Conservation (phyloP, 2,113 vertebrate genomes). For the Manacus vitellinus region DNA sequence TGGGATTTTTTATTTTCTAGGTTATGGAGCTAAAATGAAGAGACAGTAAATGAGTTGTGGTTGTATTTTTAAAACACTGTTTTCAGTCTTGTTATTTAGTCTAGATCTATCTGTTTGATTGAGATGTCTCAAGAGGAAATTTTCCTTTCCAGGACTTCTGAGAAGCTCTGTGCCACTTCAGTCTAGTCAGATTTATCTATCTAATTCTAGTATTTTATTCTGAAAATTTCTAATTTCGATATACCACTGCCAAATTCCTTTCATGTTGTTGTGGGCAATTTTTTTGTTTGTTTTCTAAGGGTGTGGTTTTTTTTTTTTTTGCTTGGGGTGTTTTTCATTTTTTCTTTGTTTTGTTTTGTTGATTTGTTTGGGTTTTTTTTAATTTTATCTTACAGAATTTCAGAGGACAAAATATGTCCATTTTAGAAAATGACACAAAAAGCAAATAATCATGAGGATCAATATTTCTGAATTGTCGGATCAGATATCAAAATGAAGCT, state of each 20-base stretch:
- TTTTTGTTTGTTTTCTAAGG: background rate
- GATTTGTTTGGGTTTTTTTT: background rate
- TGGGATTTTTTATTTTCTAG: background rate
- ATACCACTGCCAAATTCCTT: background rate
- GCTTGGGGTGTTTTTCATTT: fast-evolving
- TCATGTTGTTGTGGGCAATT: background rate
- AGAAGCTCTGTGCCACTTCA: background rate
- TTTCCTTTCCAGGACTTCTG: background rate
- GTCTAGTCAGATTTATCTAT: background rate
- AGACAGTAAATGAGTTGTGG: background rate
- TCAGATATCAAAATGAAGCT: background rate
- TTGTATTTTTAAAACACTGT: background rate
- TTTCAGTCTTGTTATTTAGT: background rate
- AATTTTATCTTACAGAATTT: background rate
- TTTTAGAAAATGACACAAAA: background rate
- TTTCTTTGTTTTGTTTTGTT: background rate
- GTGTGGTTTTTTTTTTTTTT: background rate
- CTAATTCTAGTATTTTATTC: background rate
- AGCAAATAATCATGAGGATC: background rate
- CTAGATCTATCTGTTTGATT: background rate
- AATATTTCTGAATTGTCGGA: background rate
- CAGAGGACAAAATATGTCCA: background rate
- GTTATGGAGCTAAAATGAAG: background rate
- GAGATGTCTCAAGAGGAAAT: background rate
- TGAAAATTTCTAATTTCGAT: background rate